phyloP scores from a whole-genome alignment of 2,888 invertebrate species.

The Rhagonycha lutea region DNA sequence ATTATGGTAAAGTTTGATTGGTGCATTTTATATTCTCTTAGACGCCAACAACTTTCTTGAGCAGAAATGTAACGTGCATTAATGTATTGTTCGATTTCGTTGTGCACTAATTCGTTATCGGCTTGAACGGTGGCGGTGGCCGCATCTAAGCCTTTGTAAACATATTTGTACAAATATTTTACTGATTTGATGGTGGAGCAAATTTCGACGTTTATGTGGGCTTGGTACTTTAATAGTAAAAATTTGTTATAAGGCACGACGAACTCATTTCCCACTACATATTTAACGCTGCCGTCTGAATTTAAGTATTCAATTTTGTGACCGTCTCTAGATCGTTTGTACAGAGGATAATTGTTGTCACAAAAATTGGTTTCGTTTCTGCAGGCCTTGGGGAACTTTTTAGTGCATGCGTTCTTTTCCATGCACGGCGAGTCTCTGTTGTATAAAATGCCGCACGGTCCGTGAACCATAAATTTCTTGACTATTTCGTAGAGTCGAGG shows the following conservation, averaged over 20 bases:
- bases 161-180: slow-evolving; percentile 41
- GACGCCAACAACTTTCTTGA: too few relatives aligned
- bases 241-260: not conserved
- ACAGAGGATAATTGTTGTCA: slow-evolving; percentile 39
- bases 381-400: slow-evolving; percentile 32
- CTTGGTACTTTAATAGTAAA: not conserved
- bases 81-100: too few relatives aligned
- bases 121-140: not conserved
- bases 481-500: too few relatives aligned
- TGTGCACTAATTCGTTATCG: too few relatives aligned
- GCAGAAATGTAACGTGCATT: too few relatives aligned
- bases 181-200: slow-evolving; percentile 35
- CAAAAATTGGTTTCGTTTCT: slow-evolving; percentile 7
- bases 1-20: too few relatives aligned
- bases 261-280: slow-evolving; percentile 38
- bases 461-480: too few relatives aligned
- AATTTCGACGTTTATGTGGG: slow-evolving; percentile 42
- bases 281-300: not conserved
- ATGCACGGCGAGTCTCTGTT: too few relatives aligned
- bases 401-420: not conserved
- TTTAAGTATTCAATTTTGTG: slow-evolving; percentile 7
- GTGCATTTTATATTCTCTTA: too few relatives aligned
- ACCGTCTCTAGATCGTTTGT: slow-evolving; percentile 35
- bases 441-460: too few relatives aligned
- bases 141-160: not conserved